These are phyloP conservation scores for Chymomyza amoena DNA, from an alignment of 2,888 invertebrate genomes.

Conservation along the genomic window DNA sequence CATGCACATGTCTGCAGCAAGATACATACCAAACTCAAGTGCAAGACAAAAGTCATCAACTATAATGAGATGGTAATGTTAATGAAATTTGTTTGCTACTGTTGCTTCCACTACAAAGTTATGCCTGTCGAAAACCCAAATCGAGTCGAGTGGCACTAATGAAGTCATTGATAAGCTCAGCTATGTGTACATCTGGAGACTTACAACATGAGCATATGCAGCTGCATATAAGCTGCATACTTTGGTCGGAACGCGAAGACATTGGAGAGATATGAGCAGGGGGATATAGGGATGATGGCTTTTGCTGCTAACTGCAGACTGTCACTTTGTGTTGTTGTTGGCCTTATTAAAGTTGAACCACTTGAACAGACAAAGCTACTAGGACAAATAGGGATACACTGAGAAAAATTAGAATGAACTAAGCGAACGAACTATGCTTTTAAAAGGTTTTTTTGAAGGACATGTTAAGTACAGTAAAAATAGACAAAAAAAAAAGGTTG, in stretches of 20 bases:
- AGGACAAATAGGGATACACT: background rate
- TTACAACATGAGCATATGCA: constrained; percentile 19
- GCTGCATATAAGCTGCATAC: background rate
- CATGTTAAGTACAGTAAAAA: no score
- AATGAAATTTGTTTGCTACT: constrained; percentile 66
- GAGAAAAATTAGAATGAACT: background rate
- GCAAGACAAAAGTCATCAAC: constrained; percentile 51
- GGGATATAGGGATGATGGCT: background rate
- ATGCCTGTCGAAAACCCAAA: constrained; percentile 21
- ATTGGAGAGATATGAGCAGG: background rate
- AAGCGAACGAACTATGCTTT: no score
- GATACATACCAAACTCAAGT: background rate
- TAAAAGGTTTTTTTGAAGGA: no score
- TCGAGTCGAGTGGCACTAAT: constrained; percentile 58
- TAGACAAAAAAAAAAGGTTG: no score
- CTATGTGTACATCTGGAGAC: background rate
- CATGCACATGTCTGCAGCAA: constrained; percentile 15
- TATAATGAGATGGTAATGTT: constrained; percentile 69
- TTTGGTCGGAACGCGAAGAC: background rate
- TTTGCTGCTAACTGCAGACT: constrained; percentile 11
- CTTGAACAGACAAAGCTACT: constrained; percentile 48
- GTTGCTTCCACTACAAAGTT: constrained; percentile 51
- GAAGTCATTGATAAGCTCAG: constrained; percentile 65
- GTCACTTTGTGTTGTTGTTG: constrained; percentile 19
- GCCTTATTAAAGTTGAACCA: constrained; percentile 65